Conservation (phyloP, 2,888 invertebrate species). For the Rotaria socialis region DNA sequence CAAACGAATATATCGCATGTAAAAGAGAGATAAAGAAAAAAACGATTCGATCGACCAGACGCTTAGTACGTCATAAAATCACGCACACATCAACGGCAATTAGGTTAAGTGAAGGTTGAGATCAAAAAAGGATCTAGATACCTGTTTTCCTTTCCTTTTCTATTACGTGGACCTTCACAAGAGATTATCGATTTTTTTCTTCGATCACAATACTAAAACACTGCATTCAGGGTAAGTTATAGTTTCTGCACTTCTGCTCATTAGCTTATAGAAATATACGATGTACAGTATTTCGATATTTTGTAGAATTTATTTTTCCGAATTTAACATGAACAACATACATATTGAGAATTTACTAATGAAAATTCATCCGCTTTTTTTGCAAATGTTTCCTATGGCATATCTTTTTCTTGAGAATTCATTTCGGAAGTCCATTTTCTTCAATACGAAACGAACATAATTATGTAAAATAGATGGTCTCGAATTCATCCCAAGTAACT, state of each 20-base stretch:
- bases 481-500: no score
- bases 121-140: not conserved
- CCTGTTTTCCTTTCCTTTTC: not conserved
- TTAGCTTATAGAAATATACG: no score
- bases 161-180: not conserved
- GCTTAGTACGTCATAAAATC: not conserved
- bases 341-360: no score
- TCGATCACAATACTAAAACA: not conserved
- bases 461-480: not conserved
- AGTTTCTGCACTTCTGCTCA: no score
- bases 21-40: not conserved
- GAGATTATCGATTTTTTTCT: not conserved
- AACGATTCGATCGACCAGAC: not conserved
- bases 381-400: no score
- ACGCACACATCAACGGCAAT: not conserved
- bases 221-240: not conserved
- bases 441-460: not conserved
- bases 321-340: no score
- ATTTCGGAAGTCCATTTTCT: not conserved
- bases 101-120: conserved; percentile 10
- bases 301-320: no score
- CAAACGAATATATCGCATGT: not conserved
- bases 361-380: no score
- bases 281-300: no score
- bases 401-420: no score